Base-by-base conservation (phyloP, 2,888 invertebrate species). In the Erebia ligea region DNA sequence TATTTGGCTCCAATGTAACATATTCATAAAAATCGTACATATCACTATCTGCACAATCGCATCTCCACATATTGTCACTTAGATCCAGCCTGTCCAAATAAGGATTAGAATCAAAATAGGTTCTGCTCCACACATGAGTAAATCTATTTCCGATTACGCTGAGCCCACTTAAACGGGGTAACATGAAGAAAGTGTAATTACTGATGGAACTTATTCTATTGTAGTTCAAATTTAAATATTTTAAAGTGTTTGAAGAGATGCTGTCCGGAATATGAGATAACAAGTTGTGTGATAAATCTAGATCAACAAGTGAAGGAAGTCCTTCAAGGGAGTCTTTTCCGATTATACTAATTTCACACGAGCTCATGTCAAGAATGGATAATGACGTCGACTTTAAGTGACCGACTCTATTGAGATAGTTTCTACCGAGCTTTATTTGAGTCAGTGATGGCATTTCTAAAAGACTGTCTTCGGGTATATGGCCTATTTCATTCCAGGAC, bases 61-160 rank as follows among this genome's bases (percentile, higher is more conserved):
- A 97, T 72, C 95, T 92, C 97, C 97, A 97, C 76, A 96, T 95
- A 84, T 97, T 97, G 79, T 97, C 96, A 17, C 94, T 93, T 61
- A 97, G 82, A 80, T 94, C 92, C n/a, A 97, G 84, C 68, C 91
- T 90, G 72, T 93, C 90, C 59, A 96, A 85, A 74, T 94, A 94
- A 11, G 91, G 87, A 83, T 95, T 96, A 2, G 91, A 89, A 0
- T 92, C 91, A 79, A 97, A 96, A 80, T 94, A 94, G 1, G 90
- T 87, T 9, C 91, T 90, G 52, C 89, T 91, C 86, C 96, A 94
- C 52, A 95, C 94, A 65, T 94, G 94, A 0, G 95, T 96, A 76
- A 97, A 92, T 71, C 96, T 94, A 82, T 97, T 97, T 50, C 96
- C 96, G 72, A 95, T 94, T n/a, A 97, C 89, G 76, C 95, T 94